Percentiles rank a stretch among this genome's conserved stretches.
Conservation (phyloP, 2,888 invertebrate genomes). For the Lasiommata megera region DNA sequence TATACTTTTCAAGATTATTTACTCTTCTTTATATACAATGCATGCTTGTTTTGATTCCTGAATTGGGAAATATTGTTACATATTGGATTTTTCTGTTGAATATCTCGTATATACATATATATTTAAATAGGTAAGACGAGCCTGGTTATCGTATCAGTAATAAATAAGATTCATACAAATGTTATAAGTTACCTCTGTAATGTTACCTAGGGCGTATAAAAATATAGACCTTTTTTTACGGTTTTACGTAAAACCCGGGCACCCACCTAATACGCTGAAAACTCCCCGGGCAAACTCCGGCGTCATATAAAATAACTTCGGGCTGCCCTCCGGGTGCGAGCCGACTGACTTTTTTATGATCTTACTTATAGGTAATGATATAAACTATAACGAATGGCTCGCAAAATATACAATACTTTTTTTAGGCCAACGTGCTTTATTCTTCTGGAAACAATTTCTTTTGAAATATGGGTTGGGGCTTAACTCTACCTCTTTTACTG, state of each 20-base stretch:
- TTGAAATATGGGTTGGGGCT: too few relatives aligned
- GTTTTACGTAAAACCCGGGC: slow-evolving; percentile 27
- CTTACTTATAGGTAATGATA: slow-evolving; percentile 31
- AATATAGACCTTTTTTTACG: slow-evolving; percentile 34
- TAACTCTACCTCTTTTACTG: too few relatives aligned
- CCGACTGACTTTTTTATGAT: slow-evolving; percentile 30
- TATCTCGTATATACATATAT: too few relatives aligned
- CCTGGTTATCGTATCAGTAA: neutral
- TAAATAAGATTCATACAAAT: slow-evolving; percentile 1
- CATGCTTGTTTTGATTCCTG: too few relatives aligned
- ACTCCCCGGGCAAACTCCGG: slow-evolving; percentile 29
- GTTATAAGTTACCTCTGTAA: too few relatives aligned
- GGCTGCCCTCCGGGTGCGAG: slow-evolving; percentile 26
- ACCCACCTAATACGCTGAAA: slow-evolving; percentile 32
- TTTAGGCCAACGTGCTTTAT: neutral
- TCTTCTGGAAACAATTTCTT: too few relatives aligned
- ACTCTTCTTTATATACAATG: too few relatives aligned
- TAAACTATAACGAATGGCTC: slow-evolving; percentile 25
- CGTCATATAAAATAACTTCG: slow-evolving; percentile 31
- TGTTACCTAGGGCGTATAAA: slow-evolving; percentile 16
- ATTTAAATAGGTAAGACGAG: too few relatives aligned
- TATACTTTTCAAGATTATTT: too few relatives aligned
- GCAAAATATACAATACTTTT: slow-evolving; percentile 10
- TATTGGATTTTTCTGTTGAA: too few relatives aligned
- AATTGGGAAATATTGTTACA: too few relatives aligned